Percentiles rank a stretch among this genome's conserved stretches.
Conservation (phyloP, 2,113 vertebrate species). For the Lepus timidus region DNA sequence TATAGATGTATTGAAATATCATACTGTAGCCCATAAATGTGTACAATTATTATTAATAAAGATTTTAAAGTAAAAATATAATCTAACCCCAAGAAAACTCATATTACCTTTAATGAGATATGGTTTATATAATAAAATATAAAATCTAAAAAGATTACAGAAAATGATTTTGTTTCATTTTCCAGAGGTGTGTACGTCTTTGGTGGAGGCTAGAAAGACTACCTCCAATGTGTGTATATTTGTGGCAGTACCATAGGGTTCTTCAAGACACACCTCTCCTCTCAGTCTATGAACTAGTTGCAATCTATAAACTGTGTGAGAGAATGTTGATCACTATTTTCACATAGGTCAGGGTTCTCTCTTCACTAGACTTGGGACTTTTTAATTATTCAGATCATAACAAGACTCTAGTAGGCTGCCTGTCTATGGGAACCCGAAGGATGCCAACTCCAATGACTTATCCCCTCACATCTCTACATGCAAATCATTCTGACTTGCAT, state of each 20-base stretch:
- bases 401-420: not conserved
- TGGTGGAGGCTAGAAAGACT: not conserved
- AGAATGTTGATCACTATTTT: not conserved
- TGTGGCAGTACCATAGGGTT: not conserved
- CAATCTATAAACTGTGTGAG: not conserved
- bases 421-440: not conserved
- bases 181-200: not conserved
- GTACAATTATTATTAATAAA: no score
- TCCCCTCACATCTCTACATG: not conserved
- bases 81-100: no score
- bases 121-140: no score
- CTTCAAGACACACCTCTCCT: not conserved
- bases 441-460: not conserved
- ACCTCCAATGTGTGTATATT: not conserved
- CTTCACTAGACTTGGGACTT: not conserved
- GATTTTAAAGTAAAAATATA: no score
- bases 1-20: no score
- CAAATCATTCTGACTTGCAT: not conserved
- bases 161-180: not conserved
- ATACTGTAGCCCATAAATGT: no score
- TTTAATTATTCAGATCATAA: conserved; percentile 21
- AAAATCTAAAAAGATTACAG: no score
- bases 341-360: not conserved
- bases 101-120: no score
- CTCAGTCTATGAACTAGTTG: not conserved